Evolutionary conservation across 64 coral and sea anemone species (phyloP).

Genomic region (Montipora sp.): DNA sequence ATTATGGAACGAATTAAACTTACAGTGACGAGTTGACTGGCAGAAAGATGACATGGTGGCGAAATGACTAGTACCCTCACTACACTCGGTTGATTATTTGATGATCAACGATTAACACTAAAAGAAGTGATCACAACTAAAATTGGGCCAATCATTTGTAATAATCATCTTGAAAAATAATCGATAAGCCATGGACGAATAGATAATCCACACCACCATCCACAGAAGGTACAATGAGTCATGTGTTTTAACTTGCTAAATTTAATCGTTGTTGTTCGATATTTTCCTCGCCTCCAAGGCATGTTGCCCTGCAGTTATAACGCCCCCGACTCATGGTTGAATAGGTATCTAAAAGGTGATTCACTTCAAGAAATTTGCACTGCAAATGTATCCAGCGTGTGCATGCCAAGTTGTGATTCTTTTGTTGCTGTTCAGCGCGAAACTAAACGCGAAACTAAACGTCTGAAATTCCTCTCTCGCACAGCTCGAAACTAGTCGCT

Average conservation of each 20-base stretch:
- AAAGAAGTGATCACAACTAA: background rate
- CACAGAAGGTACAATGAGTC: background rate
- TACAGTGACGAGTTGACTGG: too few species aligned
- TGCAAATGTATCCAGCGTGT: background rate
- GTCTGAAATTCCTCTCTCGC: too few species aligned
- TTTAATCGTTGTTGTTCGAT: background rate
- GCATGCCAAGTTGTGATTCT: background rate
- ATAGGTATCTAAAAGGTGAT: background rate
- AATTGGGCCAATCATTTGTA: background rate
- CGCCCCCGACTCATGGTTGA: background rate
- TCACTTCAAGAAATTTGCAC: background rate
- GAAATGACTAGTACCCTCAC: too few species aligned
- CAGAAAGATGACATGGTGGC: too few species aligned
- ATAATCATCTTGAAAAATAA: too few species aligned
- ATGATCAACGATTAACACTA: background rate
- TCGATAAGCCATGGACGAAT: background rate
- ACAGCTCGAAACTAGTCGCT: too few species aligned
- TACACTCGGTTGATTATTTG: background rate
- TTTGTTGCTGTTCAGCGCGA: background rate
- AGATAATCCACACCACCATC: background rate
- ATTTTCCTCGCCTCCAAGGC: background rate
- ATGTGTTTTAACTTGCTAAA: background rate
- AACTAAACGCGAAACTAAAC: background rate
- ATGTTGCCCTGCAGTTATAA: background rate
- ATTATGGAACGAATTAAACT: too few species aligned